Evolutionary conservation across 2,113 vertebrate species (phyloP), one percentile per base, ranked within the genome.

Genomic region (Poeciliopsis occidentalis): DNA sequence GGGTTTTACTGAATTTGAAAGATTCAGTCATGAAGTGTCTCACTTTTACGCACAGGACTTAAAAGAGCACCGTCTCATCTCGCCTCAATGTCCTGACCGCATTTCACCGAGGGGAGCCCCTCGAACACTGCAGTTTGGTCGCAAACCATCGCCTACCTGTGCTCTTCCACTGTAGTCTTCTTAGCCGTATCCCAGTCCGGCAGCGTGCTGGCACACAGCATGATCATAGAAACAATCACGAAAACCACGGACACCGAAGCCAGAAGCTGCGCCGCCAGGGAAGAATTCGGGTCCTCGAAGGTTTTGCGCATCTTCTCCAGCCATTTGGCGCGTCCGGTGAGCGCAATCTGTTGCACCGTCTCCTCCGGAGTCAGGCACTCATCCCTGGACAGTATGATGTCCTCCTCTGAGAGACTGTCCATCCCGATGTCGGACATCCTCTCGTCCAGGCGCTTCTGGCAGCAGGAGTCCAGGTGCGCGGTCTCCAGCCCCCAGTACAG

Each of bases 401-500:
- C 92, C 69, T 93, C 95, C 41, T 97, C 97, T 0, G 96, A 93
- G 71, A 96, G 93, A 88, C 87, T 95, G 81, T 96, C 97, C 75
- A 92, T 29, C 85, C 94, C 95, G 30, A 97, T 95, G 87, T 99
- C 97, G 57, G 97, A 96, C 96, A 99, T 97, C 91, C 97, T 95
- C 91, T 99, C 97, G 88, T 99, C 97, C 83, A 99, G 95, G 74
- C 98, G 96, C 61, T 96, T 96, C 92, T 99, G 97, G 92, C 98
- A 99, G 92, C 98, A 99, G 83, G 95, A 95, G 91, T 99, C 98
- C 88, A 99, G 93, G 89, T 99, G 96, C 41, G 95, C 95, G 88
- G 97, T 95, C 92, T 99, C 98, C 91, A 99, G 92, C 3, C 98
- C 98, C 98, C 98, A 99, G 90, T 99, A 99, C 82, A 98, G 94